These are phyloP conservation scores for Lepidochrysops patricia DNA, from an alignment of 2,888 invertebrate species.

Conservation along the genomic window DNA sequence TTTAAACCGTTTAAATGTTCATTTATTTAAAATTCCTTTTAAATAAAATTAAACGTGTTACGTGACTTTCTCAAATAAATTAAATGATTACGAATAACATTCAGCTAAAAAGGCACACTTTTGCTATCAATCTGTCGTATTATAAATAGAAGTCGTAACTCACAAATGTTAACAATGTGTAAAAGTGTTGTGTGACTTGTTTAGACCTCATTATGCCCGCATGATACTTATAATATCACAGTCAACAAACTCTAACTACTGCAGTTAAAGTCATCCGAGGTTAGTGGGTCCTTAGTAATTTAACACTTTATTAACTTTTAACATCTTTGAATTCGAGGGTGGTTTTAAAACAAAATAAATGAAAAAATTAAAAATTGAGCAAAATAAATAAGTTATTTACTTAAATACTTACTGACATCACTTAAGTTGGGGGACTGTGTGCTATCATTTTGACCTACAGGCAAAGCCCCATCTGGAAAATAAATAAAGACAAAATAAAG, in stretches of 20 bases:
- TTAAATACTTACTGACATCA: conserved; percentile 83
- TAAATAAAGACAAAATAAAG: conserved; percentile 23
- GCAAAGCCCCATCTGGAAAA: conserved; percentile 30
- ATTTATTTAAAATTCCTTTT: too few species aligned
- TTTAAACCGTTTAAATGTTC: too few species aligned
- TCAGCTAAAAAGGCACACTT: too few species aligned
- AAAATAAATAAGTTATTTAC: background rate
- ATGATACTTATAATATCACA: background rate
- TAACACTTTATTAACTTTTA: too few species aligned
- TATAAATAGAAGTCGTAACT: background rate
- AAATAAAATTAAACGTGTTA: too few species aligned
- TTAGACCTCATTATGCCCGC: background rate
- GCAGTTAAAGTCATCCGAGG: background rate
- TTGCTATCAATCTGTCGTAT: too few species aligned
- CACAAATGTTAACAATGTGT: background rate
- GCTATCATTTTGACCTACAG: conserved; percentile 54
- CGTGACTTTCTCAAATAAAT: too few species aligned
- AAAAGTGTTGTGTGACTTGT: background rate
- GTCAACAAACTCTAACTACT: background rate
- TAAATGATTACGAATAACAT: too few species aligned
- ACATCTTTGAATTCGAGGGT: too few species aligned
- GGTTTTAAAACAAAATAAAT: too few species aligned
- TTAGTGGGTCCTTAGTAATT: too few species aligned
- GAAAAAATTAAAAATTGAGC: background rate
- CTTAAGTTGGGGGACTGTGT: conserved; percentile 72